These are phyloP conservation scores for Conus ventricosus DNA, from an alignment of 1,140 invertebrate genomes.

Conservation along the genomic window DNA sequence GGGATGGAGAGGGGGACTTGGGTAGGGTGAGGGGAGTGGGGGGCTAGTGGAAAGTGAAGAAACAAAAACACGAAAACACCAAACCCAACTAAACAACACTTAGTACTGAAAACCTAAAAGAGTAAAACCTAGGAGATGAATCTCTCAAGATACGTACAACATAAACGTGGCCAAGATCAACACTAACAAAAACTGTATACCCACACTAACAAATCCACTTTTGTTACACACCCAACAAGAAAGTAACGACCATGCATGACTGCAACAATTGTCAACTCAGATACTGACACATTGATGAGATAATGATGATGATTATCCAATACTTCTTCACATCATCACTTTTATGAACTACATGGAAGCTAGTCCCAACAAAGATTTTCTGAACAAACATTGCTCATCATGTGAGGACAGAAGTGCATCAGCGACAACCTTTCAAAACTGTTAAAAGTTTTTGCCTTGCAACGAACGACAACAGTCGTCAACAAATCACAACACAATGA, in stretches of 20 bases:
- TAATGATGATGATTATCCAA: neutral
- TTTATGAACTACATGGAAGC: neutral
- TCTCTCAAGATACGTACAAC: neutral
- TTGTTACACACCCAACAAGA: neutral
- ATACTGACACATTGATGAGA: neutral
- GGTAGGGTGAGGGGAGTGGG: too few species aligned
- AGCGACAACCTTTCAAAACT: too few species aligned
- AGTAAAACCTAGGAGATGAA: neutral
- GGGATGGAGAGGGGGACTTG: too few species aligned
- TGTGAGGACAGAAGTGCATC: too few species aligned
- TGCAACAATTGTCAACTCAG: neutral
- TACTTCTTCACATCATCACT: too few species aligned
- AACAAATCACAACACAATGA: slow-evolving; percentile 8
- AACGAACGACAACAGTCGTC: too few species aligned
- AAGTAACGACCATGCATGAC: neutral
- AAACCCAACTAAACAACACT: too few species aligned
- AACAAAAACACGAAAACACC: neutral
- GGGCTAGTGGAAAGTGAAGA: neutral
- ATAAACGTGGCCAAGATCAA: too few species aligned
- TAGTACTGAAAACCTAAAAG: too few species aligned
- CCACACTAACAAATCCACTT: neutral
- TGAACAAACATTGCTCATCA: neutral
- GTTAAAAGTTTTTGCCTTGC: too few species aligned
- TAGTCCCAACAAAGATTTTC: neutral
- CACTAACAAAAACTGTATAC: too few species aligned